phyloP scores from a whole-genome alignment of 2,113 vertebrate genomes.

The Apteryx mantelli region DNA sequence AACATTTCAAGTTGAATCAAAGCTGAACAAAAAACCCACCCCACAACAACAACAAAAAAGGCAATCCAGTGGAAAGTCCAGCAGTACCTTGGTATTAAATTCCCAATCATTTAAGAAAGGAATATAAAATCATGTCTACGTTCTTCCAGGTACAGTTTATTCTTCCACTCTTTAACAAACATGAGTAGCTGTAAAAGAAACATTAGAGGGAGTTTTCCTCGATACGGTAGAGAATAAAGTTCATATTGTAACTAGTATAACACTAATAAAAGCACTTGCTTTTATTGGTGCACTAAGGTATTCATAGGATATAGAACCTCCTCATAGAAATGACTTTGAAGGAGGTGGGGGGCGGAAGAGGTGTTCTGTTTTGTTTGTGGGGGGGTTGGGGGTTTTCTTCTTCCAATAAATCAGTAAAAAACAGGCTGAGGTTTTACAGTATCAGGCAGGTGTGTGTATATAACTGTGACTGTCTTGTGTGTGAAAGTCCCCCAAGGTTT shows the following conservation, averaged over 20 bases:
- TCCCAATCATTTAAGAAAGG: conserved; percentile 36
- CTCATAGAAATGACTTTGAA: neutral
- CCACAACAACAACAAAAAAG: neutral
- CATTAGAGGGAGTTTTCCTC: neutral
- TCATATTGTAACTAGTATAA: neutral
- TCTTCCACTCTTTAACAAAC: conserved; percentile 5
- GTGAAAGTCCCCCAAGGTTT: conserved; percentile 43
- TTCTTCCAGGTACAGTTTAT: conserved; percentile 19
- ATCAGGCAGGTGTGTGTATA: conserved; percentile 40
- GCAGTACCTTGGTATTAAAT: conserved; percentile 4
- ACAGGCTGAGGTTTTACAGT: conserved; percentile 73
- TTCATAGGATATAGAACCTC: neutral
- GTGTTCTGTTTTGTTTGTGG: neutral
- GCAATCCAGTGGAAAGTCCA: conserved; percentile 7
- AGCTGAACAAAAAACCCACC: neutral
- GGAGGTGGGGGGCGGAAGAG: conserved; percentile 10
- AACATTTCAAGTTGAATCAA: conserved; percentile 29
- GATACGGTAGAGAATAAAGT: neutral
- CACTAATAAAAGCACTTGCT: neutral
- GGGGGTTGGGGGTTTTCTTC: neutral
- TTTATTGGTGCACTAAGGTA: neutral
- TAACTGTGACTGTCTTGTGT: conserved; percentile 48
- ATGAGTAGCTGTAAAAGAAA: neutral
- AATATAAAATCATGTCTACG: conserved; percentile 41
- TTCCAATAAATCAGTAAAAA: neutral